Evolutionary conservation across 2,113 vertebrate species (phyloP).

Genomic region (Chaetops frenatus): DNA sequence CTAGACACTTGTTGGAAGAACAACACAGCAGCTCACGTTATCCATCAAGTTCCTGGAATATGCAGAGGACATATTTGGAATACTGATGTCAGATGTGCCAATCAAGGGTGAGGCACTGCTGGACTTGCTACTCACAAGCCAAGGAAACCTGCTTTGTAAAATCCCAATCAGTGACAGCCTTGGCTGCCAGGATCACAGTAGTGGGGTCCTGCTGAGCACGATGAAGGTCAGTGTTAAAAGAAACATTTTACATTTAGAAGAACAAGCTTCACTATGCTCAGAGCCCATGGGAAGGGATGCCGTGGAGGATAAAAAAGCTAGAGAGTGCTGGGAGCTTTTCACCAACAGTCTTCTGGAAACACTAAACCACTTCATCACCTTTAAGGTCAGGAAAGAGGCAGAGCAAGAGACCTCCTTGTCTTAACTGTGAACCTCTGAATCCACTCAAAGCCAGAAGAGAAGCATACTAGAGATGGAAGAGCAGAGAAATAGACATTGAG

Average conservation of each 20-base stretch:
- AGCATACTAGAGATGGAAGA: neutral
- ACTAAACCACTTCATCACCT: neutral
- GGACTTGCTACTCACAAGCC: neutral
- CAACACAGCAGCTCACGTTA: neutral
- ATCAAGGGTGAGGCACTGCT: neutral
- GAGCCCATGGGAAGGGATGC: neutral
- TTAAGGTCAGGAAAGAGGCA: neutral
- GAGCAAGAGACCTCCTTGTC: neutral
- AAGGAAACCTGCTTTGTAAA: neutral
- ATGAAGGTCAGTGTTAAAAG: neutral
- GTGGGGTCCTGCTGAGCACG: neutral
- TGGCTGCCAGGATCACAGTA: neutral
- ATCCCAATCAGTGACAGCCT: neutral
- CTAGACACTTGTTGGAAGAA: neutral
- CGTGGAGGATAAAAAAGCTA: neutral
- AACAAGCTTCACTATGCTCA: neutral
- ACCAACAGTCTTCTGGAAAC: neutral
- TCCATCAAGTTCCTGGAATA: neutral
- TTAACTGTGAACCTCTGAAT: neutral
- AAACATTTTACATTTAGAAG: neutral
- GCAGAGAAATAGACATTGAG: neutral
- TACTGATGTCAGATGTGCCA: neutral
- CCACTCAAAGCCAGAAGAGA: neutral
- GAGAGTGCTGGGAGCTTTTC: neutral
- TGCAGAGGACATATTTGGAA: neutral